Evolutionary conservation across 2,888 invertebrate genomes (phyloP).

Genomic region (Rapana venosa): DNA sequence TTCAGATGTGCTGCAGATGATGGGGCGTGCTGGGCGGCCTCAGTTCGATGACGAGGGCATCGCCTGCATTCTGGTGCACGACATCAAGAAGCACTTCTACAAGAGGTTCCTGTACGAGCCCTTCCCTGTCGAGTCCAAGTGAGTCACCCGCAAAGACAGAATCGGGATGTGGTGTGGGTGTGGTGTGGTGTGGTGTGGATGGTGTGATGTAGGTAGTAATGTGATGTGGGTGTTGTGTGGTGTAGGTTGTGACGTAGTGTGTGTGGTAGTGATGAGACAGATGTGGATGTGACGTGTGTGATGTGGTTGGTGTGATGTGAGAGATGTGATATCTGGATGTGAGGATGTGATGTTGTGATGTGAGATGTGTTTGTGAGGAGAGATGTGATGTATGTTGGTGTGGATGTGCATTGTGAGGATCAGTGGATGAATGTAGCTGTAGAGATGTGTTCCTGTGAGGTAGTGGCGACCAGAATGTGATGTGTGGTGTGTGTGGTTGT

Average conservation of each 20-base stretch:
- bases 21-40: conserved; percentile 98
- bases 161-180: no score
- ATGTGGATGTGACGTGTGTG: no score
- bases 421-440: no score
- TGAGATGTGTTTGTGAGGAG: conserved; percentile 83
- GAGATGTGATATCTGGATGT: conserved; percentile 87
- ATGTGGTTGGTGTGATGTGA: conserved; percentile 82
- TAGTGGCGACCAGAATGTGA: conserved; percentile 98
- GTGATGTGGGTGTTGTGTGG: no score
- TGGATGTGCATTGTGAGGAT: conserved; percentile 84
- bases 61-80: conserved; percentile 87
- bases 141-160: conserved; percentile 46
- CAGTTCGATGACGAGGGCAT: conserved; percentile 94
- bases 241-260: no score
- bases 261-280: no score
- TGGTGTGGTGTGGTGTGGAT: no score
- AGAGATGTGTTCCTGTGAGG: no score
- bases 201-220: no score
- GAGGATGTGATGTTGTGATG: conserved; percentile 80
- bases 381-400: conserved; percentile 85
- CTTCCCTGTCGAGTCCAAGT: conserved; percentile 96
- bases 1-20: conserved; percentile 98
- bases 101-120: conserved; percentile 99
- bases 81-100: conserved; percentile 98
- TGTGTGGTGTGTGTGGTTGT: conserved; percentile 79